These are phyloP conservation scores for Scelioninae gen. 1 DNA, from an alignment of 2,888 invertebrate genomes.

Conservation along the genomic window DNA sequence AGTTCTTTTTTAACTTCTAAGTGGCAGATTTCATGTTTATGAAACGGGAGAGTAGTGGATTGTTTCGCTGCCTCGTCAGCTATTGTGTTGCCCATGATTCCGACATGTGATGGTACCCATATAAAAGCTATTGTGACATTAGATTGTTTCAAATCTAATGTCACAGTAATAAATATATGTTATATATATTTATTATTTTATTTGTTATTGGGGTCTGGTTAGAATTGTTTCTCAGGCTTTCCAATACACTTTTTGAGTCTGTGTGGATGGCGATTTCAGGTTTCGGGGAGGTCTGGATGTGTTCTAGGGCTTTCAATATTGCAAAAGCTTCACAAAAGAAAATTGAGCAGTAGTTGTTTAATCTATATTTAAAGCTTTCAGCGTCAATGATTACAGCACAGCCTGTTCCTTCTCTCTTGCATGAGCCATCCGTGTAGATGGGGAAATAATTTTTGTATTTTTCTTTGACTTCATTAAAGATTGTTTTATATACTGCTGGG, in stretches of 20 bases:
- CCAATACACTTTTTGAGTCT: slow-evolving; percentile 1
- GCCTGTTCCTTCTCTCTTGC: neutral
- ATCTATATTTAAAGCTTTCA: neutral
- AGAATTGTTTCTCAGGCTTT: neutral
- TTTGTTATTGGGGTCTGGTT: slow-evolving; percentile 10
- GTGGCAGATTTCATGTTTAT: too few species aligned
- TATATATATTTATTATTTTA: neutral
- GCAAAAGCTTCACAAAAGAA: slow-evolving; percentile 34
- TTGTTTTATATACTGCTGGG: too few species aligned
- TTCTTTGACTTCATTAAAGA: too few species aligned
- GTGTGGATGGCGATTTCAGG: neutral
- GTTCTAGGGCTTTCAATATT: slow-evolving; percentile 9
- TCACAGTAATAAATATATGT: neutral
- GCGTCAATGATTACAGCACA: slow-evolving; percentile 1
- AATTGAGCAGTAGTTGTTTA: slow-evolving; percentile 8
- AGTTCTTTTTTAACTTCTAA: too few species aligned
- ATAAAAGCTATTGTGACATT: too few species aligned
- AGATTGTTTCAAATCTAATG: too few species aligned
- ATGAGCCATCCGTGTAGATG: slow-evolving; percentile 29
- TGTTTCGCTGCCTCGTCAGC: too few species aligned
- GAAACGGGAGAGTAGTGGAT: too few species aligned
- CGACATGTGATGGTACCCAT: slow-evolving; percentile 21
- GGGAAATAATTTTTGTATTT: too few species aligned
- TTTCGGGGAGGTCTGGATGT: neutral
- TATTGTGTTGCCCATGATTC: slow-evolving; percentile 6